phyloP scores from a whole-genome alignment of 2,888 invertebrate species.

The Euzetes globulus region DNA sequence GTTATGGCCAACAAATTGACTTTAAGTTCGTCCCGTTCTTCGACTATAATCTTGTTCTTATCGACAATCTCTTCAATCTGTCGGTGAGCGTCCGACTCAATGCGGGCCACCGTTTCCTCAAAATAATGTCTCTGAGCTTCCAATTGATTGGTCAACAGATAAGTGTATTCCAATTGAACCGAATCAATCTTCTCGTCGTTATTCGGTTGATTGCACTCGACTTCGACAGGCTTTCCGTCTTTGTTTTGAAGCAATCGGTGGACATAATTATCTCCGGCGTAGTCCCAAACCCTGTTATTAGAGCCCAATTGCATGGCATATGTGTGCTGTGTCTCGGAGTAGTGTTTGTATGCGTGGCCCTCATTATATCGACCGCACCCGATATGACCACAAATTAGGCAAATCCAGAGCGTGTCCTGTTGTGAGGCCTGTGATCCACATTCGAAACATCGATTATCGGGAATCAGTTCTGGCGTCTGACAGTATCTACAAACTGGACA shows the following conservation, averaged over 20 bases:
- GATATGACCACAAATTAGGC: constrained; percentile 94
- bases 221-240: constrained; percentile 84
- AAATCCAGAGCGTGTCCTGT: constrained; percentile 74
- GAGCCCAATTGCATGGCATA: constrained; percentile 87
- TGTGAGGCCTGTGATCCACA: constrained; percentile 58
- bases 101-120: constrained; percentile 63
- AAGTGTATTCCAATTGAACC: constrained; percentile 91
- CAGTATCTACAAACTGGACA: constrained; percentile 94
- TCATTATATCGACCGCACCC: constrained; percentile 87
- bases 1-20: constrained; percentile 46
- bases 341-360: constrained; percentile 91
- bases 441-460: constrained; percentile 61
- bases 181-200: constrained; percentile 79
- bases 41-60: constrained; percentile 52
- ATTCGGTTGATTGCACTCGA: constrained; percentile 41
- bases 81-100: constrained; percentile 46
- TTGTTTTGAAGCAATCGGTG: constrained; percentile 94
- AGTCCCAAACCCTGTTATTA: constrained; percentile 97
- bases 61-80: constrained; percentile 52
- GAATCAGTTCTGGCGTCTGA: constrained; percentile 71
- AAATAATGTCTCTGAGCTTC: constrained; percentile 88
- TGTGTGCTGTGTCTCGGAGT: constrained; percentile 88
- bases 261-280: constrained; percentile 94
- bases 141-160: constrained; percentile 86
- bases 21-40: constrained; percentile 46